Percentiles rank a stretch among this genome's conserved stretches.
Evolutionary conservation across 2,888 invertebrate species (phyloP).

Genomic region (Phyto melanocephala): DNA sequence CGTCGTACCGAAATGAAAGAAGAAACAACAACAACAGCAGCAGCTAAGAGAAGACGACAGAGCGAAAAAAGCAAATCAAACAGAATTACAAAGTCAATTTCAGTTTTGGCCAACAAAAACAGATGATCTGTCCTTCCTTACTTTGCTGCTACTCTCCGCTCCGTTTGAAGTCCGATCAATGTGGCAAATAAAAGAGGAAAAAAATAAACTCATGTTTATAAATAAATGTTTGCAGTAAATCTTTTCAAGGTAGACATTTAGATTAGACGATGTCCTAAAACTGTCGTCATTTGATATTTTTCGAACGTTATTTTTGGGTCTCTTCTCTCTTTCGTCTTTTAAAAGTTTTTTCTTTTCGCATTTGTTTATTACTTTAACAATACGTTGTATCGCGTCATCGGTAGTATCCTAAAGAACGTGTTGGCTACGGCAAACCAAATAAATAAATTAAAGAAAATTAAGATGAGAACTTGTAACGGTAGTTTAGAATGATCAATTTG

Average conservation of each 20-base stretch:
- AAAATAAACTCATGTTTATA: conserved; percentile 12
- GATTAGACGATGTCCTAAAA: conserved; percentile 67
- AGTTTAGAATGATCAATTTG: not conserved
- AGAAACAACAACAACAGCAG: conserved; percentile 1
- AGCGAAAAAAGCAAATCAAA: conserved; percentile 10
- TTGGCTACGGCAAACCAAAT: not conserved
- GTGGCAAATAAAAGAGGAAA: not conserved
- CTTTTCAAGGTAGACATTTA: conserved; percentile 63
- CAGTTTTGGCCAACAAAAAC: conserved; percentile 37
- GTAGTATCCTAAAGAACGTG: conserved; percentile 50
- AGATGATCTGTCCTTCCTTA: conserved; percentile 38
- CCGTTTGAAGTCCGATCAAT: conserved; percentile 43
- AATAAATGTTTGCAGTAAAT: conserved; percentile 48
- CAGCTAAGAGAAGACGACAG: not conserved
- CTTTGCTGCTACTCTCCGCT: not conserved
- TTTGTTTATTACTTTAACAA: conserved; percentile 54
- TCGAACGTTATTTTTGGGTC: conserved; percentile 21
- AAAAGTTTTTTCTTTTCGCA: conserved; percentile 36
- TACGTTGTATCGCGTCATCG: conserved; percentile 21
- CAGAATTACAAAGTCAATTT: conserved; percentile 52
- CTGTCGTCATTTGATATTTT: conserved; percentile 69
- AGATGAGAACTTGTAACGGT: conserved; percentile 11
- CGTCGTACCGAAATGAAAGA: no score
- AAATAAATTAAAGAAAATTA: not conserved
- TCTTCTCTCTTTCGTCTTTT: conserved; percentile 8